Evolutionary conservation across 1,140 invertebrate species (phyloP), one percentile per base, ranked within the genome.

Genomic region (Eulimnadia texana): DNA sequence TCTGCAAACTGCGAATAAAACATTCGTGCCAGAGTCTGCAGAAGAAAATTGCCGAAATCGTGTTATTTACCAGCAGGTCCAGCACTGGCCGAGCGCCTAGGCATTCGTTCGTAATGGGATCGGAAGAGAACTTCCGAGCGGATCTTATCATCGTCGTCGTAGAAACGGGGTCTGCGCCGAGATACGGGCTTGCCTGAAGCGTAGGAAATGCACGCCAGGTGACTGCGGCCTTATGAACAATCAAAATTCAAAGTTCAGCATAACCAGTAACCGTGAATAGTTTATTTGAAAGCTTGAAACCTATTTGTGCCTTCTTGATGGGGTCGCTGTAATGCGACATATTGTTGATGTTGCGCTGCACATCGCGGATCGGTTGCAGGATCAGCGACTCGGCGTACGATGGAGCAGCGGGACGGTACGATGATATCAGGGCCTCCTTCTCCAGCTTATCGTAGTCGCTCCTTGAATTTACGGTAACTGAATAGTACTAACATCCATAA

Each of bases 301-400:
- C 55, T 33, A 58, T 58, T 20, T 25, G 22, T 22, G 55, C 55
- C 42, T 58, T 58, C 11, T 58, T 58, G 6, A 25, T 20, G 9
- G 55, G 24, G n/a, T 58, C 55, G 20, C 55, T 58, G 55, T 58
- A 58, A 58, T 58, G 55, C 55, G 55, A 58, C 27, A 58, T n/a
- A 19, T 58, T 58, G 28, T 42, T 27, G 19, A 58, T 42, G 16
- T 58, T 58, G 25, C 55, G 55, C 22, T 58, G 55, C 16, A 58
- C 55, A 58, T 58, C 55, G 13, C 55, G 55, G 19, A 58, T 20
- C 55, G 55, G 42, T 33, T 58, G 55, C 55, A 58, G 42, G 25
- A 58, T 58, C 24, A 22, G 20, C 23, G 55, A 58, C 19, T 58
- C 55, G 55, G 23, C 42, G 29, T 58, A 58, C 55, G 28, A 33